These are phyloP conservation scores for Athalia rosae DNA, from an alignment of 2,888 invertebrate species.

Conservation along the genomic window DNA sequence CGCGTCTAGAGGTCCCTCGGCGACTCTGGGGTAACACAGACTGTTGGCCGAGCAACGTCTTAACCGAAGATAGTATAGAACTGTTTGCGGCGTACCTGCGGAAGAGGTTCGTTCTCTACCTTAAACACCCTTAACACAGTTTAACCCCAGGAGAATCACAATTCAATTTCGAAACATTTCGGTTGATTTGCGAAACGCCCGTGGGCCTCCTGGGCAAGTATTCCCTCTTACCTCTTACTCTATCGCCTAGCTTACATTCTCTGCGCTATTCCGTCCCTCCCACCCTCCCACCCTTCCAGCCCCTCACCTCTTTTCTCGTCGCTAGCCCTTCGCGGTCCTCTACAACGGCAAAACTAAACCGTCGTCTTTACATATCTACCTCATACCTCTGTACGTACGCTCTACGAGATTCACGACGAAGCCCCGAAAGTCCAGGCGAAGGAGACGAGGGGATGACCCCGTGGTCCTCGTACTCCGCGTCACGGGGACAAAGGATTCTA, in stretches of 20 bases:
- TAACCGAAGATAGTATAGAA: conserved; percentile 13
- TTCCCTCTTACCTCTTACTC: no score
- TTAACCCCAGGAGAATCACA: conserved; percentile 63
- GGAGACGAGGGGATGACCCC: neutral
- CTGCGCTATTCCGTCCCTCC: neutral
- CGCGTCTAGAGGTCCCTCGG: conserved; percentile 8
- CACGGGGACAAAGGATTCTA: conserved; percentile 29
- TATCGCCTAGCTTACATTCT: no score
- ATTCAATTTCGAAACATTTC: conserved; percentile 66
- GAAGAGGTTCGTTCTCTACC: no score
- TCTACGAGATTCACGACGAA: neutral
- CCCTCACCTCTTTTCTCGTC: neutral
- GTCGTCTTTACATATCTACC: no score
- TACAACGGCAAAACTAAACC: no score
- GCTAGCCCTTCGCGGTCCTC: no score
- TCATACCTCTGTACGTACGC: neutral
- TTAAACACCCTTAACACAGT: no score
- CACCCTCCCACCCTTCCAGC: no score
- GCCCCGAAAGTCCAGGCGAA: neutral
- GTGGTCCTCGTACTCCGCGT: neutral
- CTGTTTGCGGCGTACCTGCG: conserved; percentile 23
- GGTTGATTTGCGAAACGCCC: conserved; percentile 62
- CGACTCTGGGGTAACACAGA: conserved; percentile 17
- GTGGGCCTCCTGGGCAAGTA: neutral
- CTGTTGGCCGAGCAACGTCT: conserved; percentile 26